Evolutionary conservation across 1,140 invertebrate species (phyloP).

Genomic region (Solenopsis invicta): DNA sequence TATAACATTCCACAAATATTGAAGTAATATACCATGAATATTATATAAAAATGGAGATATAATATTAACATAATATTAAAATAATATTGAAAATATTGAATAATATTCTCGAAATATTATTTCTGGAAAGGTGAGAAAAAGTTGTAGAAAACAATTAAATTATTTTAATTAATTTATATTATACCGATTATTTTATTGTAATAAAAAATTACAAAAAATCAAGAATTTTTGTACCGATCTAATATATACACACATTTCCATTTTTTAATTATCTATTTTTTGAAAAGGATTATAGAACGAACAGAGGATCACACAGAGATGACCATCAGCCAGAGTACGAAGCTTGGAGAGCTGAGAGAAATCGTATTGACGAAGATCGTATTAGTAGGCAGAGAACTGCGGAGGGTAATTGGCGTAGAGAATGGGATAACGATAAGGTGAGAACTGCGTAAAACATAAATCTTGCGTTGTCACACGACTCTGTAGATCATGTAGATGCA

Average conservation of each 20-base stretch:
- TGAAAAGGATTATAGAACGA: slow-evolving; percentile 71
- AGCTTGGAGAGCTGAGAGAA: slow-evolving; percentile 86
- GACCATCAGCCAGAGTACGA: slow-evolving; percentile 84
- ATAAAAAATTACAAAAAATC: too few relatives aligned
- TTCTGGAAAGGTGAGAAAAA: too few relatives aligned
- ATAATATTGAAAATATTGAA: too few relatives aligned
- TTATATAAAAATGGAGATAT: too few relatives aligned
- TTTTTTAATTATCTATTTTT: not conserved
- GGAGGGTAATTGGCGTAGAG: slow-evolving; percentile 86
- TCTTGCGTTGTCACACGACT: not conserved
- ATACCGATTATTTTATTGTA: too few relatives aligned
- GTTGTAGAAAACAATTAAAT: too few relatives aligned
- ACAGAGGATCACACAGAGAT: slow-evolving; percentile 72
- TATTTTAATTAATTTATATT: too few relatives aligned
- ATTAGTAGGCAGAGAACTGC: slow-evolving; percentile 86
- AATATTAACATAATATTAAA: too few relatives aligned
- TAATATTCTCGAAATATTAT: too few relatives aligned
- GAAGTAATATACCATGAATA: too few relatives aligned
- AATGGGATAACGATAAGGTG: slow-evolving; percentile 87
- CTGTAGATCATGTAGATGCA: slow-evolving; percentile 14
- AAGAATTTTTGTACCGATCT: too few relatives aligned
- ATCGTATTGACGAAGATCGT: slow-evolving; percentile 86
- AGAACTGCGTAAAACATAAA: slow-evolving; percentile 24
- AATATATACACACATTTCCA: not conserved
- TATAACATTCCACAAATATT: too few relatives aligned